Evolutionary conservation across 2,797 vertebrate species (phyloP), one percentile per base, ranked within the genome.

Genomic region (Chrysocyon brachyurus): DNA sequence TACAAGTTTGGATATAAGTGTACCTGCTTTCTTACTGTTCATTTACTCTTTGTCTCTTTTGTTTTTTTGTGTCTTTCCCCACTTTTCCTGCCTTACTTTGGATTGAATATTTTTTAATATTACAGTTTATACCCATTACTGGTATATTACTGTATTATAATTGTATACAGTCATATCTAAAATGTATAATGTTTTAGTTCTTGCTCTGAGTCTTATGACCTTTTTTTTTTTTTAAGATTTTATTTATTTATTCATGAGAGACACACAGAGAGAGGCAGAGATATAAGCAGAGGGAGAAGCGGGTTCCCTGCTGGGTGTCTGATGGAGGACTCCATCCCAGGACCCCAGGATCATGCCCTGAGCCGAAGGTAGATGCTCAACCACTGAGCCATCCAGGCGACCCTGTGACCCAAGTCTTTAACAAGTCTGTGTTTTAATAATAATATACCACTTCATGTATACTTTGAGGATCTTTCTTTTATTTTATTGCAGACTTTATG

Each of bases 21-120:
- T 83, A 66, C 52, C 28, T 57, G 11, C 26, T 12, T 17, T 75
- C 24, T 70, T 85, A 24, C 61, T 68, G 24, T 59, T 36, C 22
- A 40, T 28, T 73, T 89, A n/a, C 19, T 82, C 19, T 88, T 75
- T 78, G 26, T 57, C 11, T 8, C 31, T 63, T 70, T 49, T 19
- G 36, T 21, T 54, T 68, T 68, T 33, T 90, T 46, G 22, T 72
- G 70, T 73, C 70, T 54, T 52, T 28, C 21, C 31, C 36, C 10
- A 3, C 24, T 54, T 94, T 57, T 40, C 24, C 14, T 84, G n/a
- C 49, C 31, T 85, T 93, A 54, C 70, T 91, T 68, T 61, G 33
- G 52, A 36, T 52, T 75, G 56, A 46, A 26, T 87, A 75, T 66
- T 95, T 64, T 91, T 94, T 72, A 86, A 46, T 91, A 33, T 63